Evolutionary conservation across 1,140 invertebrate genomes (phyloP).

Genomic region (Atta colombica): DNA sequence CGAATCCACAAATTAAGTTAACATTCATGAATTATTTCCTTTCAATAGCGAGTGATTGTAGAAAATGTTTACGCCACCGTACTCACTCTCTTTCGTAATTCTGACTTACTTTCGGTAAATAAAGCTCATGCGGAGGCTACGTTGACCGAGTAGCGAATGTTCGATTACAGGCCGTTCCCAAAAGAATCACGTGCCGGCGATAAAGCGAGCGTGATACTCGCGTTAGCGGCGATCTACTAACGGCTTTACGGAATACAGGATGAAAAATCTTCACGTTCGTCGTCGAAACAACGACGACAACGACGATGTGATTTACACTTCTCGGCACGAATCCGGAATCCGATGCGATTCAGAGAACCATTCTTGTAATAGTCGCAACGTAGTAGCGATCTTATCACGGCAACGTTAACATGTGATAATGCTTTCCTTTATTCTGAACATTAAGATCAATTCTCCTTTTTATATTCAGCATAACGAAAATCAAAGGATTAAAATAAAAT

Average conservation of each 20-base stretch:
- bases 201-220: constrained; percentile 44
- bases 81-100: not conserved
- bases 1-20: not conserved
- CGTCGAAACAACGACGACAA: not conserved
- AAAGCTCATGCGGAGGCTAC: constrained; percentile 58
- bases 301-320: constrained; percentile 51
- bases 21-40: not conserved
- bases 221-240: constrained; percentile 56
- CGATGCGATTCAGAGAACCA: constrained; percentile 24
- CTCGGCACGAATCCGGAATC: constrained; percentile 1
- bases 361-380: not conserved
- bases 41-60: not conserved
- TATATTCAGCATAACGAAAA: not conserved
- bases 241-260: constrained; percentile 28
- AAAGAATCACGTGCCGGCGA: constrained; percentile 46
- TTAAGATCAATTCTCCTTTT: not conserved
- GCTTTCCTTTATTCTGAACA: constrained; percentile 35
- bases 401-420: constrained; percentile 3
- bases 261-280: constrained; percentile 42
- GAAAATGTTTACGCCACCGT: not conserved
- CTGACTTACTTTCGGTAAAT: constrained; percentile 70
- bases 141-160: constrained; percentile 44
- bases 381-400: constrained; percentile 7
- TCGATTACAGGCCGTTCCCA: constrained; percentile 60
- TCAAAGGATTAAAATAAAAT: not conserved